These are phyloP conservation scores for Pseudocheirus occidentalis DNA, from an alignment of 2,797 vertebrate genomes.

Conservation along the genomic window DNA sequence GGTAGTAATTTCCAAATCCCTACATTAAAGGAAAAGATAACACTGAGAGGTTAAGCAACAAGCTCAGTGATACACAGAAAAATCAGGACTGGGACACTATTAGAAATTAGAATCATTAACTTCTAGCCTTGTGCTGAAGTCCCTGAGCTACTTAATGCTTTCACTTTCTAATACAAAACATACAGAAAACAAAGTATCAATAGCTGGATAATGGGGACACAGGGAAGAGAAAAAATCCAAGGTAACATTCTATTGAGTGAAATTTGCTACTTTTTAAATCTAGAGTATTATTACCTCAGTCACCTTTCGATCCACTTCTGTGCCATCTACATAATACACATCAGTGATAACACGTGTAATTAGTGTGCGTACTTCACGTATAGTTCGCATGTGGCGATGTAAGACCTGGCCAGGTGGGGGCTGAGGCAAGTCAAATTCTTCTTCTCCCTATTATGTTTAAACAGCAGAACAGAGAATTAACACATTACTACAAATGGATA, in stretches of 20 bases:
- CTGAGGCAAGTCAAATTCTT: conserved; percentile 84
- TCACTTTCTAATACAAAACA: neutral
- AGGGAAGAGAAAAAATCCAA: neutral
- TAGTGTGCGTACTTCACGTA: conserved; percentile 94
- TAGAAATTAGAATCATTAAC: neutral
- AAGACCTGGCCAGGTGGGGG: conserved; percentile 83
- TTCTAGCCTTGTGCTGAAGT: conserved; percentile 11
- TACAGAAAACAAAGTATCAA: neutral
- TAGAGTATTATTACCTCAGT: conserved; percentile 87
- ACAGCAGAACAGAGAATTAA: neutral
- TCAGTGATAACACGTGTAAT: conserved; percentile 95
- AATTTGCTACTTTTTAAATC: conserved; percentile 2
- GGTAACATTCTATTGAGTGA: conserved; percentile 1
- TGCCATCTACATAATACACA: conserved; percentile 94
- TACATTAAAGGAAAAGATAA: conserved; percentile 39
- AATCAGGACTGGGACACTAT: neutral
- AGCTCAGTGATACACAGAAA: conserved; percentile 8
- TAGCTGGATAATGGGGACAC: neutral
- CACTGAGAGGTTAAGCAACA: neutral
- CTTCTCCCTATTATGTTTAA: conserved; percentile 82
- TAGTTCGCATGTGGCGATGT: conserved; percentile 91
- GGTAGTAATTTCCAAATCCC: conserved; percentile 1
- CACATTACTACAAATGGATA: conserved; percentile 4
- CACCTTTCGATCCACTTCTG: conserved; percentile 94
- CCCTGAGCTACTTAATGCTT: neutral